These are phyloP conservation scores for Aphaenogaster rudis DNA, from an alignment of 1,140 invertebrate species.

Conservation along the genomic window DNA sequence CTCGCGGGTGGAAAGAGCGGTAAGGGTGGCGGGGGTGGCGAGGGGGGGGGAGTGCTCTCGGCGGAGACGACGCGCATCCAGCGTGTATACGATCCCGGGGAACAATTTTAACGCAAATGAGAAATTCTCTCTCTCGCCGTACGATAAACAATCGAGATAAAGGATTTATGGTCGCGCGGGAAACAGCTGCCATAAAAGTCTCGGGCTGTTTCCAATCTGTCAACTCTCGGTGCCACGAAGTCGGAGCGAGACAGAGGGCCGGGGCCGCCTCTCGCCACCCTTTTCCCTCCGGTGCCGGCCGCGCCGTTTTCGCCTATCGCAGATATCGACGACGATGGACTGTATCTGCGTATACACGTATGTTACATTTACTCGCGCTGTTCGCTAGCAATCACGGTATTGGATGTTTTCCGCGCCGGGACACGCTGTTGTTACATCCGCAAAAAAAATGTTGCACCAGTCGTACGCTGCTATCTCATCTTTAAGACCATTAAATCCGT, in stretches of 20 bases:
- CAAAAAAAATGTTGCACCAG: slow-evolving; percentile 1
- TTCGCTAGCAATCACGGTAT: slow-evolving; percentile 76
- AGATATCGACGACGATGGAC: slow-evolving; percentile 30
- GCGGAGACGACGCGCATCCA: slow-evolving; percentile 29
- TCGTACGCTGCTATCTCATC: slow-evolving; percentile 28
- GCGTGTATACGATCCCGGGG: slow-evolving; percentile 24
- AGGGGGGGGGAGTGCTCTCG: neutral
- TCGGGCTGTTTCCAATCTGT: slow-evolving; percentile 81
- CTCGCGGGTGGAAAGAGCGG: neutral
- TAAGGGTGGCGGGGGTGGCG: neutral
- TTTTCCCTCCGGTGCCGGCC: neutral
- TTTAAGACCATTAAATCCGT: slow-evolving; percentile 33
- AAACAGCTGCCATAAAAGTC: slow-evolving; percentile 80
- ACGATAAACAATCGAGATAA: slow-evolving; percentile 78
- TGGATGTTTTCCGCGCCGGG: slow-evolving; percentile 60
- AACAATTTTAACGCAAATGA: slow-evolving; percentile 80
- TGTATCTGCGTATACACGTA: slow-evolving; percentile 48
- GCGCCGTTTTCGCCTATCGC: slow-evolving; percentile 9
- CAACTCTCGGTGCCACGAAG: slow-evolving; percentile 66
- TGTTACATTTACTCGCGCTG: slow-evolving; percentile 58
- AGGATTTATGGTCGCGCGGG: slow-evolving; percentile 76
- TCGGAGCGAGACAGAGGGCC: slow-evolving; percentile 37
- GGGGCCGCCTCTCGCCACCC: neutral
- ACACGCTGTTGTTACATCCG: slow-evolving; percentile 27
- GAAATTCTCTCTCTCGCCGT: slow-evolving; percentile 67